Base-by-base conservation (phyloP, 2,888 invertebrate genomes). In the Drosophila villosipedis region DNA sequence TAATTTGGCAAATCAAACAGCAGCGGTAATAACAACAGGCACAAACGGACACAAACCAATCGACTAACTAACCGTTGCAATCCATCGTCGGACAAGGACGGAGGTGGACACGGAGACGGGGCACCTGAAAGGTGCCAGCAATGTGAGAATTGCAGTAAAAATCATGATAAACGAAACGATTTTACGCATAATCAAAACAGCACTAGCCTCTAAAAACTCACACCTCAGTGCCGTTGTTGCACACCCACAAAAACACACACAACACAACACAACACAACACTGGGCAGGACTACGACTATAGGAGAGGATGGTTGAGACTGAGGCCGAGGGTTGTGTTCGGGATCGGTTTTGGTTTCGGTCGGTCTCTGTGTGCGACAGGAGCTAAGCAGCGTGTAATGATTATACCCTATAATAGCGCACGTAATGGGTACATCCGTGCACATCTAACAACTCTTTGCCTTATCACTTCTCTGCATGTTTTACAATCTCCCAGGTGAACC, bases 141-240 rank as follows among this genome's bases (percentile, higher is more conserved):
- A 81, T 81, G 83, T 80, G 85, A 73, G 73, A 83, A 85, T 79
- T 80, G 77, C 87, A 50, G 69, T 68, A 73, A 75, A 79, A 88
- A 88, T 84, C 83, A 80, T 89, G 89, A 85, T 85, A 86, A 89
- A 89, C 82, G 80, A 77, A 82, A 41, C 88, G 78, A 89, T 87
- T 87, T 87, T 89, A 87, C 89, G 89, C 89, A 78, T 89, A 89
- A 87, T 87, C 89, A 89, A 86, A 86, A 84, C 76, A 89, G 78
- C 83, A 77, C 87, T 81, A 78, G 68, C 81, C 78, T 77, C 75
- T 72, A 80, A 82, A 76, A 87, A 83, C 76, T 87, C 84, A 87
- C 87, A 87, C 87, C 87, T 82, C 73, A 28, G 4, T 30, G 55
- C 16, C 60, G 65, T 53, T 72, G 78, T 78, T 72, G 71, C 71